Base-by-base conservation (phyloP, 2,797 vertebrate species). In the Platyrinchus mystaceus region DNA sequence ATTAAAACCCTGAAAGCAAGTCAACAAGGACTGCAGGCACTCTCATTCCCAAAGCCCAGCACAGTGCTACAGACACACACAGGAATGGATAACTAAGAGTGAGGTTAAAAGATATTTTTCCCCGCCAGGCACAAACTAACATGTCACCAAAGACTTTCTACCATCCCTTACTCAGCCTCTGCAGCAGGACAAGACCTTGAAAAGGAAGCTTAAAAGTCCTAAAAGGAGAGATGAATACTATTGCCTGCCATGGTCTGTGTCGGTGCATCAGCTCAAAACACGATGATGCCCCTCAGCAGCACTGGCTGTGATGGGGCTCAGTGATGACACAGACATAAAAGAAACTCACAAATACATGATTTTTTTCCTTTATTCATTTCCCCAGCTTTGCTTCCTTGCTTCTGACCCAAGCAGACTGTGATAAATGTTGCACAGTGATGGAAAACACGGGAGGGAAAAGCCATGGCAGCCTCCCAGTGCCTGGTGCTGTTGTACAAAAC, bases 1-100 rank as follows among this genome's bases (percentile, higher is more conserved):
- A 67, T 88, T 93, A 81, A 89, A 95, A 77, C 26, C 66, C 81
- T 90, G 71, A 83, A 63, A 95, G 63, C 44, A 77, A 90, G 63
- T 68, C 70, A 62, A 18, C 49, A 41, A 60, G 18, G 56, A 62
- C 63, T 60, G 28, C 44, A 70, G 83, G 78, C 84, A 43, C 47
- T 81, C 46, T 58, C 22, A 27, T 53, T 90, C 59, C 90, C 86
- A 44, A 96, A 81, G 58, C 55, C 58, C 68, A 69, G 70, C 43
- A 32, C 36, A 43, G 22, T 27, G 47, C 60, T 44, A 47, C 30
- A 78, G 79, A 74, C 24, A 37, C 22, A 46, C 50, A 27, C 11
- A 68, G 46, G 62, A 90, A 18, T 2, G 21, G 56, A 60, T 34
- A 46, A 66, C n/a, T 11, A 39, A 58, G 50, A 46, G 14, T 60